Evolutionary conservation across 2,888 invertebrate species (phyloP).

Genomic region (Metacarcinus magister): DNA sequence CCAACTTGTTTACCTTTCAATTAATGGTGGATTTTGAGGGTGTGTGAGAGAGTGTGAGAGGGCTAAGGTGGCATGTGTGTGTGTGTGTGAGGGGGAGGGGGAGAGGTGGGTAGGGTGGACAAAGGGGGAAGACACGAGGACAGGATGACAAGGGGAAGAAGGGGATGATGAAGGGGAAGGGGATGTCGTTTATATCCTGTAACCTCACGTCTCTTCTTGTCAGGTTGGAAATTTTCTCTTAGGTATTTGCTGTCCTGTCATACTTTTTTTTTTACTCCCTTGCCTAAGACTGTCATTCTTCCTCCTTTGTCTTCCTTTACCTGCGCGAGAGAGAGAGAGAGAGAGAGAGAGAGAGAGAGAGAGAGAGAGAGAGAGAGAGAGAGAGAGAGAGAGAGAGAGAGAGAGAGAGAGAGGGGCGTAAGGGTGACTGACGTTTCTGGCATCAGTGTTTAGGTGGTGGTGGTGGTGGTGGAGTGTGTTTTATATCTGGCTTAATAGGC

Average conservation of each 20-base stretch:
- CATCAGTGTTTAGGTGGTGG: slow-evolving; percentile 29
- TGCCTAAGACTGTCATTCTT: too few relatives aligned
- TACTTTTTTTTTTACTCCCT: neutral
- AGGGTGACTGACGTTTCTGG: slow-evolving; percentile 28
- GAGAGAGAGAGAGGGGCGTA: neutral
- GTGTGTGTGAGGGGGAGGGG: neutral
- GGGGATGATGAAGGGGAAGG: neutral
- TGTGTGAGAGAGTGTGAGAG: slow-evolving; percentile 14
- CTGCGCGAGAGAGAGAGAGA: neutral
- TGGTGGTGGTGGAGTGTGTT: neutral
- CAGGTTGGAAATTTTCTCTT: neutral
- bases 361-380: neutral
- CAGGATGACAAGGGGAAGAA: neutral
- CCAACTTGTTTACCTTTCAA: neutral
- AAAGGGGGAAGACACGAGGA: neutral
- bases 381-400: neutral
- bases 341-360: neutral
- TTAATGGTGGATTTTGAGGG: slow-evolving; percentile 38
- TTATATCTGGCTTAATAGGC: slow-evolving; percentile 5
- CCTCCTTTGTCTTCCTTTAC: too few relatives aligned
- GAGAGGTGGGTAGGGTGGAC: neutral
- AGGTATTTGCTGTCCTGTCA: neutral
- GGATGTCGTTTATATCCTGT: neutral
- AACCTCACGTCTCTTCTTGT: neutral
- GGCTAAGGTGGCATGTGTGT: neutral